phyloP scores from a whole-genome alignment of 2,797 vertebrate species.

The Stomatorhinus walkeri region DNA sequence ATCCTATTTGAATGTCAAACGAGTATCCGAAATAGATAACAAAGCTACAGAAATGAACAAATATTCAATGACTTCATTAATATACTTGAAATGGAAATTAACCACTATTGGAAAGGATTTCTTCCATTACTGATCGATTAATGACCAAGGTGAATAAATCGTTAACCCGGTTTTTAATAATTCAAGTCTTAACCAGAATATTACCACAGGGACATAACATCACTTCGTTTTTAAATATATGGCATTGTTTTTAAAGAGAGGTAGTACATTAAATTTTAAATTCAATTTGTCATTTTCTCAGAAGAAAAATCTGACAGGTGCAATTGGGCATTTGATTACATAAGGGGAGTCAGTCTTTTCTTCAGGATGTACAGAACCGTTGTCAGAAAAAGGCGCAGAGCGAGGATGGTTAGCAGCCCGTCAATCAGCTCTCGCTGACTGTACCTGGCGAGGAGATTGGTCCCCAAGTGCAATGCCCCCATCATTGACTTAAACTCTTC shows the following conservation, averaged over 20 bases:
- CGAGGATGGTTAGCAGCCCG: slow-evolving; percentile 89
- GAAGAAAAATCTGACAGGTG: neutral
- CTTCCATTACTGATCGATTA: neutral
- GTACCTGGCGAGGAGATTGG: slow-evolving; percentile 92
- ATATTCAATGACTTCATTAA: neutral
- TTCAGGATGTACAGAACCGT: slow-evolving; percentile 93
- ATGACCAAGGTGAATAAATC: neutral
- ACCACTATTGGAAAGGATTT: neutral
- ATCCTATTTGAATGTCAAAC: neutral
- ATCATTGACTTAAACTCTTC: slow-evolving; percentile 94
- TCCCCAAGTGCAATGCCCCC: slow-evolving; percentile 80
- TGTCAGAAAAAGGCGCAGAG: slow-evolving; percentile 82
- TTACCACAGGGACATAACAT: neutral
- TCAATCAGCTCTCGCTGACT: slow-evolving; percentile 88
- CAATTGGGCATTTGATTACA: neutral
- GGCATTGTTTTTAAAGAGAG: neutral
- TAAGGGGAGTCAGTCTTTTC: slow-evolving; percentile 73
- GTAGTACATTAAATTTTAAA: neutral
- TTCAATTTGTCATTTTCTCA: neutral
- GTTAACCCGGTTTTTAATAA: neutral
- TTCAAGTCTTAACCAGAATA: neutral
- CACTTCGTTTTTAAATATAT: neutral
- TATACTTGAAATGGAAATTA: neutral
- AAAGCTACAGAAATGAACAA: neutral
- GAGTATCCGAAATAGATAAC: neutral